Evolutionary conservation across 2,113 vertebrate genomes (phyloP), one percentile per base, ranked within the genome.

Genomic region (Psophia crepitans): DNA sequence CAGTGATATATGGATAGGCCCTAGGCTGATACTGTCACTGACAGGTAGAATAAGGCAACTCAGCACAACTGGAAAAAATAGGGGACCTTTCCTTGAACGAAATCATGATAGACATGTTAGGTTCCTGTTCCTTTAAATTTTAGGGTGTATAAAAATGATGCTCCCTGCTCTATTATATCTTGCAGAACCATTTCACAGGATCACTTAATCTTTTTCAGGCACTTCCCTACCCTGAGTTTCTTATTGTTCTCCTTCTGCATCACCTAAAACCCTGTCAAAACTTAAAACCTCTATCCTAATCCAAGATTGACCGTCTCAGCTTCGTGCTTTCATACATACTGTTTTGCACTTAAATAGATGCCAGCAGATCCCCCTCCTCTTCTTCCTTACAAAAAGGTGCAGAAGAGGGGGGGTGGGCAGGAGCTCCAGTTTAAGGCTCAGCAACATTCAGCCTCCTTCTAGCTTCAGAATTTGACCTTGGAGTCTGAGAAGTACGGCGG

Each of bases 201-300:
- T 81, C 79, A 65, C 65, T 94, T 95, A 82, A 88, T 92, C 68
- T 96, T 73, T 90, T 80, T 68, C 73, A 28, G 60, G n/a, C 73
- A 73, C 84, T 95, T 71, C 23, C 35, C 61, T 95, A 27, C 16
- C 3, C 49, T 66, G 91, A 54, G 44, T 96, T 96, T 84, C 83
- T 92, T 95, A 90, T 44, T 92, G 63, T 44, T 89, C 84, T 96
- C 91, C 61, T 65, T 48, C 64, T 64, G 92, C 71, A 66, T 75
- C 84, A 41, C 81, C 70, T 93, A 87, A 84, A 89, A 43, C 30
- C 85, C 79, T 92, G 65, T 93, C 90, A 95, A 95, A 97, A 91
- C 27, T 93, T 92, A 97, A 96, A 96, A 24, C 74, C 19, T 4
- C 28, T 79, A 53, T 91, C 86, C 87, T 97, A 71, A 90, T 95